These are phyloP conservation scores for Salticus scenicus DNA, from an alignment of 2,888 invertebrate species.

Conservation along the genomic window DNA sequence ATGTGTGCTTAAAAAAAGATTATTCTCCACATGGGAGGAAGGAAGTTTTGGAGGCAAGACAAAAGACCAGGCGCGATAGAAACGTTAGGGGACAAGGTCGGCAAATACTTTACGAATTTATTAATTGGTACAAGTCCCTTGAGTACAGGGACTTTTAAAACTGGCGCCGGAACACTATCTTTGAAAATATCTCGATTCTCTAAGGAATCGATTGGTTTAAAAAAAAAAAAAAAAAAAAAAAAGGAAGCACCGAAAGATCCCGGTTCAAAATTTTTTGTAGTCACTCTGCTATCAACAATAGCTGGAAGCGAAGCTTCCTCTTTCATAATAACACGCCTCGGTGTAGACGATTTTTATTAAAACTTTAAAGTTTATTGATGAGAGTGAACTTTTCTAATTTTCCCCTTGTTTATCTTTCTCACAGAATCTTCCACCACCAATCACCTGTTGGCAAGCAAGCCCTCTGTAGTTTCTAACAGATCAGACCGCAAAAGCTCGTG, in stretches of 20 bases:
- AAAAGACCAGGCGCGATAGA: conserved; percentile 39
- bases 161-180: conserved; percentile 37
- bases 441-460: conserved; percentile 60
- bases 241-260: conserved; percentile 8
- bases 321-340: conserved; percentile 50
- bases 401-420: conserved; percentile 66
- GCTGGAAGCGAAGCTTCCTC: conserved; percentile 32
- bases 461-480: conserved; percentile 48
- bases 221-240: conserved; percentile 34
- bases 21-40: conserved; percentile 40
- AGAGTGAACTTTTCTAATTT: conserved; percentile 68
- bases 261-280: conserved; percentile 47
- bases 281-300: conserved; percentile 35
- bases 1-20: conserved; percentile 66
- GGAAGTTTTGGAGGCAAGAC: conserved; percentile 45
- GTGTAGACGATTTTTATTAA: conserved; percentile 69
- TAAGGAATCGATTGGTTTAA: neutral
- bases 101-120: conserved; percentile 68
- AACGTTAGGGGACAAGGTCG: conserved; percentile 52
- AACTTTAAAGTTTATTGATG: conserved; percentile 70
- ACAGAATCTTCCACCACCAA: conserved; percentile 60
- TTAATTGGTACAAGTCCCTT: conserved; percentile 63
- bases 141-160: conserved; percentile 47
- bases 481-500: conserved; percentile 64
- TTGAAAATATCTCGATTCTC: conserved; percentile 52